These are phyloP conservation scores for Pterois miles DNA, from an alignment of 2,797 vertebrate genomes.

Conservation along the genomic window DNA sequence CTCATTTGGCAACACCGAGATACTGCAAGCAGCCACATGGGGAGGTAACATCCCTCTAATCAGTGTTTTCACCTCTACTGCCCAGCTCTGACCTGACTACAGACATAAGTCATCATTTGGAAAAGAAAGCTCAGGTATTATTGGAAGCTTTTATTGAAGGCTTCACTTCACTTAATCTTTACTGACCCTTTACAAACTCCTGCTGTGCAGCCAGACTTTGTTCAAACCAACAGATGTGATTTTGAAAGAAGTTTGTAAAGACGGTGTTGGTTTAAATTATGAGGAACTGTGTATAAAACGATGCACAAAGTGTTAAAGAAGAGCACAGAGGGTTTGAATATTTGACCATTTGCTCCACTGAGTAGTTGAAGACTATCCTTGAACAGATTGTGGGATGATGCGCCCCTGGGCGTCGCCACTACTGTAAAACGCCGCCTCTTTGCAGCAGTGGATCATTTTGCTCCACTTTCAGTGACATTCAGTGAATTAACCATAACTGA, in stretches of 20 bases:
- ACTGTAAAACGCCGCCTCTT: not conserved
- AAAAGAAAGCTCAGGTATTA: not conserved
- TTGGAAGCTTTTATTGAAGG: not conserved
- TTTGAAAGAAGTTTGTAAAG: not conserved
- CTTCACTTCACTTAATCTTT: not conserved
- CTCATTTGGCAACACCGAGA: constrained; percentile 64
- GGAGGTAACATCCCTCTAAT: constrained; percentile 34
- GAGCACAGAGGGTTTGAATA: not conserved
- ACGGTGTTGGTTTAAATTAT: not conserved
- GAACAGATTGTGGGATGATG: not conserved
- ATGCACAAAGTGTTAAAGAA: not conserved
- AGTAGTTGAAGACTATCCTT: not conserved
- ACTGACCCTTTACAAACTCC: not conserved
- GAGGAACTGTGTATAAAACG: not conserved
- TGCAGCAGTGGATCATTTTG: not conserved
- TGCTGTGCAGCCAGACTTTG: not conserved
- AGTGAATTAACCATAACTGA: not conserved
- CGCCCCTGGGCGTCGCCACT: too few species aligned
- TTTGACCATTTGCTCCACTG: not conserved
- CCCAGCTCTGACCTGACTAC: constrained; percentile 4
- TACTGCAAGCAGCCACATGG: constrained; percentile 47
- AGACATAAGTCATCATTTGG: not conserved
- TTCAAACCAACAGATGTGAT: not conserved
- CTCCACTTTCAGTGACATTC: not conserved
- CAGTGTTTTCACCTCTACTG: constrained; percentile 49